Conservation (phyloP, 2,888 invertebrate genomes). For the Limnephilus rhombicus region DNA sequence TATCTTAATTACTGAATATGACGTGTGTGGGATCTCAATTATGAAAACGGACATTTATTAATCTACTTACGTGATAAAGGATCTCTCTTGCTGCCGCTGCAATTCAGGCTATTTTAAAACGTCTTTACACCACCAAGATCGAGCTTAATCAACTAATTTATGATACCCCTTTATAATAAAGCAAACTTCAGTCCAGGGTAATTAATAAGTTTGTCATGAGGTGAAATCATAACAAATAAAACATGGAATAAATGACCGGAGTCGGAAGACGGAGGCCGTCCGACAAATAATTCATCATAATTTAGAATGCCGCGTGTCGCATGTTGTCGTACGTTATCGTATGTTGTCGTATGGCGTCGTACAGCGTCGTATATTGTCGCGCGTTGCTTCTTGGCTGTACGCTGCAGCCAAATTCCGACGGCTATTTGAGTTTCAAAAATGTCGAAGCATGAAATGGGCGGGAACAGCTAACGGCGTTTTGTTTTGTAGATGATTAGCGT, state of each 20-base stretch:
- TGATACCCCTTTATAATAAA: background rate
- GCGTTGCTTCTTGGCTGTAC: background rate
- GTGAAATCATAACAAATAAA: conserved; percentile 21
- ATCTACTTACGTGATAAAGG: conserved; percentile 5
- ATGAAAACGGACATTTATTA: background rate
- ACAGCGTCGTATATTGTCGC: background rate
- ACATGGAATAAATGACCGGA: background rate
- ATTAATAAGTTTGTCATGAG: conserved; percentile 34
- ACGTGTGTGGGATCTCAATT: background rate
- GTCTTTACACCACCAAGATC: background rate
- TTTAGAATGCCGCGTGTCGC: conserved; percentile 46
- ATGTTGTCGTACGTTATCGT: background rate
- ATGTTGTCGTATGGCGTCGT: background rate
- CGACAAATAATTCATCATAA: conserved; percentile 51
- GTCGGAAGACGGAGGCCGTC: conserved; percentile 7
- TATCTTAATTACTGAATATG: background rate
- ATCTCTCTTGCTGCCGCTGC: background rate
- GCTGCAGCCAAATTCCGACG: background rate
- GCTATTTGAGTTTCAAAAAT: conserved; percentile 43
- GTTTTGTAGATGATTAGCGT: conserved; percentile 43
- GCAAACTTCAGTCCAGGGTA: background rate
- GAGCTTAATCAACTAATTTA: background rate
- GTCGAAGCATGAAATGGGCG: conserved; percentile 56
- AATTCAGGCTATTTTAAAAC: background rate
- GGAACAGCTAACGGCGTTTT: conserved; percentile 50